These are phyloP conservation scores for Apis cerana DNA, from an alignment of 1,140 invertebrate species.

Conservation along the genomic window DNA sequence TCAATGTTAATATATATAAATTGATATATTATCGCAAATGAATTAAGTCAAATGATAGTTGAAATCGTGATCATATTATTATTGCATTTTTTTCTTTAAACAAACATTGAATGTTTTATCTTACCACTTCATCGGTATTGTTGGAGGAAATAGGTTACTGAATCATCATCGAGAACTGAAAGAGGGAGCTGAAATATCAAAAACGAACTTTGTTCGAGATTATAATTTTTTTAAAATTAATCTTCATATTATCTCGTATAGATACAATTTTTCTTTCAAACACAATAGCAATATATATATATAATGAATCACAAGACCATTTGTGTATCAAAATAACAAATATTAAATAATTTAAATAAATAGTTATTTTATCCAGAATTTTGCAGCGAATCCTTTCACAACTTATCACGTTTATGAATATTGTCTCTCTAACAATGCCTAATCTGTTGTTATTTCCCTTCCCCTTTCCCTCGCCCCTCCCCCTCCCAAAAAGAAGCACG, in stretches of 20 bases:
- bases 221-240: background rate
- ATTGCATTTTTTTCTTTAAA: background rate
- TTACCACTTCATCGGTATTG: background rate
- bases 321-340: no score
- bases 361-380: background rate
- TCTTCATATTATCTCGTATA: background rate
- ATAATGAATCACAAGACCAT: no score
- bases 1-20: no score
- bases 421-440: background rate
- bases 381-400: background rate
- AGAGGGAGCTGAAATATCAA: slow-evolving; percentile 19
- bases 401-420: background rate
- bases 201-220: background rate
- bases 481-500: background rate
- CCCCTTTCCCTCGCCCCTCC: no score
- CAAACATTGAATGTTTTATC: background rate
- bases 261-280: background rate
- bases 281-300: background rate
- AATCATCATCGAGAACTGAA: background rate
- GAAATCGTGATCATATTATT: background rate
- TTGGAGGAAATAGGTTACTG: background rate
- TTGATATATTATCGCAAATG: no score
- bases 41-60: background rate
- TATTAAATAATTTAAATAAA: no score
- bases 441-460: background rate